Percentiles rank a stretch among this genome's conserved stretches.
These are phyloP conservation scores for Bradypodion ventrale DNA, from an alignment of 2,797 vertebrate genomes.

Conservation along the genomic window DNA sequence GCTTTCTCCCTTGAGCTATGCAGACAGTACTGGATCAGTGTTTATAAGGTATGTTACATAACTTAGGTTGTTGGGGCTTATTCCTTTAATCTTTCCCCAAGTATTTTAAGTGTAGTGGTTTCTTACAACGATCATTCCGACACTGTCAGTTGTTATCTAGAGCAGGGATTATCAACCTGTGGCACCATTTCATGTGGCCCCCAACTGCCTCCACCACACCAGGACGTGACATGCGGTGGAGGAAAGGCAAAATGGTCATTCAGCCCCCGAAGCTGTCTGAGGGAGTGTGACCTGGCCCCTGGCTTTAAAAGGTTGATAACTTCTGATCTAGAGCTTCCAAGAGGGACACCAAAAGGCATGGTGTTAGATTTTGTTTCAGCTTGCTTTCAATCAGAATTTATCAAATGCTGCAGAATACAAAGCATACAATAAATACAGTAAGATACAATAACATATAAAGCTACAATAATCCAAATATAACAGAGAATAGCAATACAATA, in stretches of 20 bases:
- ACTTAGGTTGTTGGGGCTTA: neutral
- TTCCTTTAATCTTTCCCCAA: neutral
- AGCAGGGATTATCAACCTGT: too few species aligned
- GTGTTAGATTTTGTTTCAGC: neutral
- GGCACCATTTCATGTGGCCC: too few species aligned
- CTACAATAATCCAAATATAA: too few species aligned
- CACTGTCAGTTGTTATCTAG: neutral
- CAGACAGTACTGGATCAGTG: constrained; percentile 61
- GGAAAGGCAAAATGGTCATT: too few species aligned
- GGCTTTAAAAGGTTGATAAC: too few species aligned
- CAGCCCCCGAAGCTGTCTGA: too few species aligned
- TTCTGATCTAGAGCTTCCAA: neutral
- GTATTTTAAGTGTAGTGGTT: neutral
- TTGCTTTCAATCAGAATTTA: neutral
- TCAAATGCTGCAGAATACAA: neutral
- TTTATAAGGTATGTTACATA: constrained; percentile 73
- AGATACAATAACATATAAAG: too few species aligned
- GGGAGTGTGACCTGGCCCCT: too few species aligned
- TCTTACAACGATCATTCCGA: neutral
- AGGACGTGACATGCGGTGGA: too few species aligned
- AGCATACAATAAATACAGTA: too few species aligned
- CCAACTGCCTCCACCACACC: too few species aligned
- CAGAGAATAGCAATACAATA: too few species aligned
- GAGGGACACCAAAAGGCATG: neutral
- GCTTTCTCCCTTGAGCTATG: constrained; percentile 42